Evolutionary conservation across 2,888 invertebrate species (phyloP).

Genomic region (Theretra japonica): DNA sequence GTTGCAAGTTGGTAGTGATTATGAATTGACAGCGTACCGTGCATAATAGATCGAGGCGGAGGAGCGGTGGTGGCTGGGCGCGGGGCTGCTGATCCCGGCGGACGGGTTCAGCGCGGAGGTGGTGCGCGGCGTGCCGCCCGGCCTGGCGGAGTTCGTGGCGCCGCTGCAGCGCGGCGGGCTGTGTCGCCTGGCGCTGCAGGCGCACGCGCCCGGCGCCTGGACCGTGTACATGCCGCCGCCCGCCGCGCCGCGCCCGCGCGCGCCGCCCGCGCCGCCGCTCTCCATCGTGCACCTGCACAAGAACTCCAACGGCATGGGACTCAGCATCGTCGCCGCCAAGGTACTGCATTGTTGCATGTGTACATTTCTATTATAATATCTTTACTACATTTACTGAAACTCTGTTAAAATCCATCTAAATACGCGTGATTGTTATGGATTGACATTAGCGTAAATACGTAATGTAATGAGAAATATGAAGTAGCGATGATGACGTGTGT

Average conservation of each 20-base stretch:
- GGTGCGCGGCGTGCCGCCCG: conserved; percentile 96
- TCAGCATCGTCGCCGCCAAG: conserved; percentile 99
- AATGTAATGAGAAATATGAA: not conserved
- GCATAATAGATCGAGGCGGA: conserved; percentile 88
- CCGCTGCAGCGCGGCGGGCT: conserved; percentile 93
- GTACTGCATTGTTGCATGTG: conserved; percentile 63
- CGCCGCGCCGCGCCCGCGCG: conserved; percentile 87
- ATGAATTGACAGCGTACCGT: not conserved
- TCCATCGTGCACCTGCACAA: conserved; percentile 96
- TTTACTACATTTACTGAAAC: not conserved
- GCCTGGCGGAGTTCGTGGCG: conserved; percentile 93
- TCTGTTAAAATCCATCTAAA: no score
- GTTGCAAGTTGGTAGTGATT: no score
- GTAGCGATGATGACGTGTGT: not conserved
- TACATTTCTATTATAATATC: not conserved
- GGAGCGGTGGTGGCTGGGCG: conserved; percentile 95
- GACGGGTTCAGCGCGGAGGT: conserved; percentile 99
- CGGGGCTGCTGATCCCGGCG: conserved; percentile 97
- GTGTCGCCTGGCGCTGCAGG: conserved; percentile 95
- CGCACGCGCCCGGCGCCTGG: conserved; percentile 96
- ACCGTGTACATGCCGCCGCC: conserved; percentile 93
- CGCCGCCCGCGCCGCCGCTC: conserved; percentile 75
- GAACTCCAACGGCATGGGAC: conserved; percentile 98
- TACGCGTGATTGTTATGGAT: no score
- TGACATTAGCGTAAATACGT: not conserved